Evolutionary conservation across 2,113 vertebrate genomes (phyloP).

Genomic region (Plotosus lineatus): DNA sequence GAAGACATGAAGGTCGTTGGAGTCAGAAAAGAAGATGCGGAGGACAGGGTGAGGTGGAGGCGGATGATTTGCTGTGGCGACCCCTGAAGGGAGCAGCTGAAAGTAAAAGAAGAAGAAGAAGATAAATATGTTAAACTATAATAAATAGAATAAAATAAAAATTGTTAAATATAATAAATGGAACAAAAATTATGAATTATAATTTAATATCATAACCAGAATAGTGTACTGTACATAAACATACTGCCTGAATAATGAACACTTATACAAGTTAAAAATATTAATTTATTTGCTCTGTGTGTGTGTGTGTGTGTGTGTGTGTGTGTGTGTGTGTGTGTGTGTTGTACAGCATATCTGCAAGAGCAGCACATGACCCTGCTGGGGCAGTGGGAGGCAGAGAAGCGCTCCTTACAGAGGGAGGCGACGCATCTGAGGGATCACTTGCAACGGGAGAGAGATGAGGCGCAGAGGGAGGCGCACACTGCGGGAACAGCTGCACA

Average conservation of each 20-base stretch:
- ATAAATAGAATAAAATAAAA: neutral
- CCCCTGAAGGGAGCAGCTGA: no score
- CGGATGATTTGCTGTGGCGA: no score
- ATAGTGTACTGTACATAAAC: neutral
- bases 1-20: no score
- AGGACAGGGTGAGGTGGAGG: no score
- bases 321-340: neutral
- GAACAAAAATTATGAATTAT: no score
- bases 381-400: conserved; percentile 67
- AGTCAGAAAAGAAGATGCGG: no score
- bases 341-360: conserved; percentile 15
- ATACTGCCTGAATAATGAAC: neutral
- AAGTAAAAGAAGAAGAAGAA: no score
- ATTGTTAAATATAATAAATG: neutral
- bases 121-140: no score
- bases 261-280: neutral
- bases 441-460: conserved; percentile 65
- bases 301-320: neutral
- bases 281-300: no score
- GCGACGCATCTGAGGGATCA: conserved; percentile 64
- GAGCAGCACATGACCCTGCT: conserved; percentile 57
- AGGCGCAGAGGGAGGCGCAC: conserved; percentile 61
- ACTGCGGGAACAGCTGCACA: conserved; percentile 67
- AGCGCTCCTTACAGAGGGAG: conserved; percentile 62
- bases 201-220: no score